These are phyloP conservation scores for Dasyornis broadbenti DNA, from an alignment of 2,113 vertebrate genomes.

Conservation along the genomic window DNA sequence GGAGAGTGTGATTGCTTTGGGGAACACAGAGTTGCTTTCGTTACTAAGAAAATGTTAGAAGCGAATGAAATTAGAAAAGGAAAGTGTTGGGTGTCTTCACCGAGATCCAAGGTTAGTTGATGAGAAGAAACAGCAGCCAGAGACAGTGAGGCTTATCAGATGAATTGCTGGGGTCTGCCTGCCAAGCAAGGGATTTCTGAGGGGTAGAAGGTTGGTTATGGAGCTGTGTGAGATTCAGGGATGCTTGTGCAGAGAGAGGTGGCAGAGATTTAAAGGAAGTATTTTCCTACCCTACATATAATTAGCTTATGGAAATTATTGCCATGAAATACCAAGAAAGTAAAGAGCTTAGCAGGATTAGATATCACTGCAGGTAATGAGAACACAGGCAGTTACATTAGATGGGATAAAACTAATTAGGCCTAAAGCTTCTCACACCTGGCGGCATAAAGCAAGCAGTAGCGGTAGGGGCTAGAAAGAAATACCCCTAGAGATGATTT, in stretches of 20 bases:
- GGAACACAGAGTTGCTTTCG: neutral
- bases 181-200: neutral
- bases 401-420: neutral
- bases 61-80: neutral
- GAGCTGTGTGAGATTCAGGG: neutral
- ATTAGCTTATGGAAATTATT: conserved; percentile 1
- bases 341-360: conserved; percentile 3
- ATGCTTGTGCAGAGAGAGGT: neutral
- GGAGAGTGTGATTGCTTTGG: neutral
- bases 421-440: neutral
- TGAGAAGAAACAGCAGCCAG: neutral
- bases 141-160: neutral
- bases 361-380: neutral
- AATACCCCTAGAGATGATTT: neutral
- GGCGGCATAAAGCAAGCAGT: neutral
- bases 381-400: neutral
- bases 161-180: neutral
- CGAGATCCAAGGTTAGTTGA: neutral
- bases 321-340: neutral
- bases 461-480: neutral
- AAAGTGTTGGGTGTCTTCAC: neutral
- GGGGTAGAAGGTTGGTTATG: neutral
- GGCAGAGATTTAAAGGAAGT: neutral
- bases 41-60: neutral
- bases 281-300: neutral